Base-by-base conservation (phyloP, 2,888 invertebrate species). In the Augochlorella aurata region DNA sequence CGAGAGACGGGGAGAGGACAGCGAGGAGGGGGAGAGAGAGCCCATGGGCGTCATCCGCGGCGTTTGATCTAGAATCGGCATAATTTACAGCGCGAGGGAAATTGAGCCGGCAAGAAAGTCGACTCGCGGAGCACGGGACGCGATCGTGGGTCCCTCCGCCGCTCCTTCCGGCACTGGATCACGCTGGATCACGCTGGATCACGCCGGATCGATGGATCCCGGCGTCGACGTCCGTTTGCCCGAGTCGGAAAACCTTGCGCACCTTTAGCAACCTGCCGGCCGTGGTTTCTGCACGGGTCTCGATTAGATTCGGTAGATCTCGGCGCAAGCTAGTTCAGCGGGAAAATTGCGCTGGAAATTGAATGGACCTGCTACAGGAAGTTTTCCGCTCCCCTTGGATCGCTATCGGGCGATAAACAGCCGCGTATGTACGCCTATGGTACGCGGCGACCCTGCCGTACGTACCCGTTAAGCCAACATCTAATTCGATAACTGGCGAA, bases 401-500 rank as follows among this genome's bases (percentile, higher is more conserved):
- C 44, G 44, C 58, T 58, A 65, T n/a, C 38, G 38, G 16, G 38
- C 65, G 65, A 44, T 58, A 58, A 58, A 58, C 24, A 58, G 58
- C 58, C 58, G 68, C 71, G 82, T 87, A 85, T 77, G 72, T 90
- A 90, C 90, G 90, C 88, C 89, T 86, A 90, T 90, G 88, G 75
- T 84, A 78, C 82, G 79, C 71, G 77, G 77, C 77, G 84, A 87
- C 73, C 74, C 78, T 81, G 50, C 71, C 49, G 79, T 85, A 88
- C 89, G 87, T 89, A 89, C 84, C 88, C 85, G 90, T 90, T 90
- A 90, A 91, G 91, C 90, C 90, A 92, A 91, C 90, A 91, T 90
- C 89, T 91, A 91, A 92, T 92, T 92, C 90, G 92, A 92, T 92
- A 92, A 91, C 89, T 90, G 89, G 88, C 86, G 90, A 90, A 92